Conservation (phyloP, 2,888 invertebrate genomes). For the Cryptocephalus moraei region DNA sequence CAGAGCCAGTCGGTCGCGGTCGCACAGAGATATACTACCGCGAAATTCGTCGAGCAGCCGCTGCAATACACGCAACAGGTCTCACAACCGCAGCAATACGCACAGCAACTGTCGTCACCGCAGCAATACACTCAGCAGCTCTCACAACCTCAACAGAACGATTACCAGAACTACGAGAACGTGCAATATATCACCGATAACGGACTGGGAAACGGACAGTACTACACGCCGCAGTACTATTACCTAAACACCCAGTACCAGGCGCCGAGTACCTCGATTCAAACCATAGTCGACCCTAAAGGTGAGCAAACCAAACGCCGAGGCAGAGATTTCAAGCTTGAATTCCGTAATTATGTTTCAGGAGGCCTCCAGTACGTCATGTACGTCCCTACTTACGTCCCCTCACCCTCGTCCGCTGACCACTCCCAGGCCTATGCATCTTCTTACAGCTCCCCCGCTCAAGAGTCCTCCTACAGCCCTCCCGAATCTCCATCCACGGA, state of each 20-base stretch:
- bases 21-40: background rate
- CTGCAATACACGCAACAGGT: slow-evolving; percentile 6
- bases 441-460: no score
- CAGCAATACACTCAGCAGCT: background rate
- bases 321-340: no score
- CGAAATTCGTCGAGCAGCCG: background rate
- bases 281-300: slow-evolving; percentile 31
- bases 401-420: slow-evolving; percentile 9
- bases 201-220: slow-evolving; percentile 7
- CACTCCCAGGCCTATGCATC: slow-evolving; percentile 18
- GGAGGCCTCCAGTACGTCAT: slow-evolving; percentile 29
- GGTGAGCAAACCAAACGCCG: slow-evolving; percentile 6
- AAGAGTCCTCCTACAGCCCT: background rate
- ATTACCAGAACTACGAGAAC: slow-evolving; percentile 17
- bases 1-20: background rate
- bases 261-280: slow-evolving; percentile 27
- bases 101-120: slow-evolving; percentile 24
- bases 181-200: slow-evolving; percentile 30
- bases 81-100: slow-evolving; percentile 13
- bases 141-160: background rate
- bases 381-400: slow-evolving; percentile 23
- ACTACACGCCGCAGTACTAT: slow-evolving; percentile 24
- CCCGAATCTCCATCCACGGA: background rate
- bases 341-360: slow-evolving; percentile 1
- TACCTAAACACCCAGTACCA: slow-evolving; percentile 29